phyloP scores from a whole-genome alignment of 2,797 vertebrate genomes.

The Notamacropus eugenii region DNA sequence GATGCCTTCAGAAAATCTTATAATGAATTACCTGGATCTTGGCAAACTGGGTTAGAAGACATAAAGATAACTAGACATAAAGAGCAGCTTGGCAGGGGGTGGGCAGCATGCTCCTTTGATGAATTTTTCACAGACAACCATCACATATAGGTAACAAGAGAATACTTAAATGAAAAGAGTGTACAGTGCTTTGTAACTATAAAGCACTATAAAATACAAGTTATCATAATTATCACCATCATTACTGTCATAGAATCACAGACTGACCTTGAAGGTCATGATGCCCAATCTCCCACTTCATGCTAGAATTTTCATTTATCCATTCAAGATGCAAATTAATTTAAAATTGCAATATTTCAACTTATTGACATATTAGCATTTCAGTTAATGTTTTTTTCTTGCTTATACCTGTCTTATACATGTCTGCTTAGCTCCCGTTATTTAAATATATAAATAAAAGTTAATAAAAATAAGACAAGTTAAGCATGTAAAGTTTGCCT shows the following conservation, averaged over 20 bases:
- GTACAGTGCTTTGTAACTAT: neutral
- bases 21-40: neutral
- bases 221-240: neutral
- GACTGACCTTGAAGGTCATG: neutral
- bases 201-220: neutral
- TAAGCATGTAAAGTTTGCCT: conserved; percentile 37
- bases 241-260: neutral
- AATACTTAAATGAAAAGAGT: neutral
- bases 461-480: neutral
- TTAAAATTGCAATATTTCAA: neutral
- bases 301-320: neutral
- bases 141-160: neutral
- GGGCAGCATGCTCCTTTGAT: neutral
- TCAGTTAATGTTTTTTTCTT: neutral
- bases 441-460: neutral
- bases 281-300: neutral
- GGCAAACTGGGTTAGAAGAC: neutral
- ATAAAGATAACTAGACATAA: neutral
- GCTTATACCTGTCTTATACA: neutral
- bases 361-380: neutral
- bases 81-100: neutral
- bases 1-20: neutral
- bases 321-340: neutral
- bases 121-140: neutral
- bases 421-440: neutral